A percentile compares a stretch with the other conserved stretches of the same genome.
Conservation (phyloP, 2,888 invertebrate genomes). For the Tanypteryx hageni region DNA sequence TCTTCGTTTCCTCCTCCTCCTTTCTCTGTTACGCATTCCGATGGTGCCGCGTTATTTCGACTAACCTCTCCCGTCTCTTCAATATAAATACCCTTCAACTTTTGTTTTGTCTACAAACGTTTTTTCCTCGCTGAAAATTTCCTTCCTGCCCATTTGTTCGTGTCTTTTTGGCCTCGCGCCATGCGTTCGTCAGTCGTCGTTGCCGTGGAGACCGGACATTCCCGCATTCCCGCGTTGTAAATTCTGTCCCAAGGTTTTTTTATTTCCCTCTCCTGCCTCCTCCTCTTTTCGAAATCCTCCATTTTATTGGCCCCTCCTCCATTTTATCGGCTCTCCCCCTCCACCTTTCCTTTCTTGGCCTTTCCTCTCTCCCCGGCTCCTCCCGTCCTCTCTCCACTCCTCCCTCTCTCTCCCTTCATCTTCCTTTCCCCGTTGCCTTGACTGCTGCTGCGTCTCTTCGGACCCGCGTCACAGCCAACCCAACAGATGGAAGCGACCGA, state of each 20-base stretch:
- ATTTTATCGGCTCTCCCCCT: neutral
- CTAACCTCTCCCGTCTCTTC: neutral
- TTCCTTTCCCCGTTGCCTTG: too few species aligned
- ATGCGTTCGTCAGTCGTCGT: conserved; percentile 39
- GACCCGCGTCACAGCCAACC: too few species aligned
- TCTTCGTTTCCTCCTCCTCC: neutral
- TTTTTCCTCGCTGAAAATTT: conserved; percentile 26
- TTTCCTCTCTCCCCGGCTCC: neutral
- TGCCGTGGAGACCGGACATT: conserved; percentile 29
- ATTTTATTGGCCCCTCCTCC: neutral
- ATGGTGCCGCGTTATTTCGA: conserved; percentile 26
- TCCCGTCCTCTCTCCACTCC: too few species aligned
- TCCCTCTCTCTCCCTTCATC: too few species aligned
- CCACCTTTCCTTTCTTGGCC: neutral
- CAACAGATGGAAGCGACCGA: too few species aligned
- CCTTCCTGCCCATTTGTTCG: neutral
- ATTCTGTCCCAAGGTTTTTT: conserved; percentile 9
- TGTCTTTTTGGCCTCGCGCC: conserved; percentile 29
- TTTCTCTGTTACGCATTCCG: conserved; percentile 22
- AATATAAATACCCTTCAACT: conserved; percentile 40
- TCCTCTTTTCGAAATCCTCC: neutral
- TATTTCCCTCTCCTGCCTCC: neutral
- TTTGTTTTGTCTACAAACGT: conserved; percentile 39
- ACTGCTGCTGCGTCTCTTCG: too few species aligned
- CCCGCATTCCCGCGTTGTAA: conserved; percentile 37